These are phyloP conservation scores for Hiodon alosoides DNA, from an alignment of 2,113 vertebrate genomes.

Conservation along the genomic window DNA sequence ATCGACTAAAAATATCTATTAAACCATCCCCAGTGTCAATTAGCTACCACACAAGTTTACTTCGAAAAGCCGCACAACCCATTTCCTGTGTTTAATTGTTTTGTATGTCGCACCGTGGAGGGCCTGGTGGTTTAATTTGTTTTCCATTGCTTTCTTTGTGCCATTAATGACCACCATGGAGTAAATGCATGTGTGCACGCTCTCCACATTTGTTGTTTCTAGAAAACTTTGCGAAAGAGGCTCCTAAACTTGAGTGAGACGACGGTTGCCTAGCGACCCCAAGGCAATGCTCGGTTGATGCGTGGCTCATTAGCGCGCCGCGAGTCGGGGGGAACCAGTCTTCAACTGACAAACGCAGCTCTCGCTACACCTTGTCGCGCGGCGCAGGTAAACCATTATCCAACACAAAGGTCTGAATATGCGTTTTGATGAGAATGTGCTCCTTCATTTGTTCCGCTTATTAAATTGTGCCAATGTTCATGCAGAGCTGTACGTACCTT, in stretches of 20 bases:
- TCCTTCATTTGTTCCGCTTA: conserved; percentile 22
- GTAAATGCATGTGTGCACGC: not conserved
- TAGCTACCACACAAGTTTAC: not conserved
- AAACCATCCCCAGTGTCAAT: not conserved
- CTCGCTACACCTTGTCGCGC: conserved; percentile 20
- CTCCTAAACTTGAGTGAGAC: conserved; percentile 22
- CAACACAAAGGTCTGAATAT: not conserved
- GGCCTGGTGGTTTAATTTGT: not conserved
- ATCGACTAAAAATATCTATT: not conserved
- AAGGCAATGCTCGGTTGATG: conserved; percentile 22
- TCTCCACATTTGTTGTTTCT: not conserved
- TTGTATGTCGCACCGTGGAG: not conserved
- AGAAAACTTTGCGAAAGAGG: conserved; percentile 16
- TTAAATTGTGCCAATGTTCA: conserved; percentile 13
- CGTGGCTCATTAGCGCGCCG: conserved; percentile 25
- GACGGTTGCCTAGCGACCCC: conserved; percentile 33
- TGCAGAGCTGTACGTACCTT: conserved; percentile 11
- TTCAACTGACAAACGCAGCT: conserved; percentile 18
- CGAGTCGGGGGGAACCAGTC: conserved; percentile 16
- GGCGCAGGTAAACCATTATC: conserved; percentile 34
- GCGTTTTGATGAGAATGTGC: conserved; percentile 21
- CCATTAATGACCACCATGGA: not conserved
- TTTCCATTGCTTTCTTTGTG: not conserved
- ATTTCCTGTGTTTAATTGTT: not conserved
- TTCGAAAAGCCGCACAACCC: not conserved